A percentile compares a stretch with the other conserved stretches of the same genome.
Conservation (phyloP, 2,888 invertebrate genomes). For the Augiades crinisus region DNA sequence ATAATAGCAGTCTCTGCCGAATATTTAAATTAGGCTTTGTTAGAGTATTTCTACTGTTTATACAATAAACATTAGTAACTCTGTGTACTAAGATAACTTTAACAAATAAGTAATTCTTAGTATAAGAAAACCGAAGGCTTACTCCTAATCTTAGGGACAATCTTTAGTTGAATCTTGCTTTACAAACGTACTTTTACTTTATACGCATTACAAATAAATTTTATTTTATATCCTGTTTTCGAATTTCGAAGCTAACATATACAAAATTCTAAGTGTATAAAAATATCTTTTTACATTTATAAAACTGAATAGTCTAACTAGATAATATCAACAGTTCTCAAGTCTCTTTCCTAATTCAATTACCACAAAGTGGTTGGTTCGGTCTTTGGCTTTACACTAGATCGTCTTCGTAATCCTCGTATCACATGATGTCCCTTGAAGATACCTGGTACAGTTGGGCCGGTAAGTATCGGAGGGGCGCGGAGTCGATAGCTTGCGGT, state of each 20-base stretch:
- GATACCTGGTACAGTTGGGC: conserved; percentile 45
- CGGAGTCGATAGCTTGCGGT: conserved; percentile 33
- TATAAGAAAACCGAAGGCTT: background rate
- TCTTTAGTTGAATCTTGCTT: background rate
- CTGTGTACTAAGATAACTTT: conserved; percentile 4
- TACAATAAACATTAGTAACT: conserved; percentile 10
- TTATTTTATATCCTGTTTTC: conserved; percentile 14
- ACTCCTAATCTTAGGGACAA: background rate
- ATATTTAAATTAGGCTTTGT: conserved; percentile 1
- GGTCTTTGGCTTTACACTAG: conserved; percentile 60
- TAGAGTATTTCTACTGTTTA: conserved; percentile 4
- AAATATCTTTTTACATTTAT: conserved; percentile 47
- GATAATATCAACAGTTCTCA: conserved; percentile 18
- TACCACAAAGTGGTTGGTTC: conserved; percentile 21
- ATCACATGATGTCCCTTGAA: conserved; percentile 61
- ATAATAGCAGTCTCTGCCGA: conserved; percentile 19
- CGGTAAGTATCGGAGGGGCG: conserved; percentile 47
- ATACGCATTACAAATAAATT: too few relatives aligned
- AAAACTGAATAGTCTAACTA: conserved; percentile 37
- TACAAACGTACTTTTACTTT: too few relatives aligned
- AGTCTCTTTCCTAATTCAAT: conserved; percentile 8
- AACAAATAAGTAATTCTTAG: conserved; percentile 8
- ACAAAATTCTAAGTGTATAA: conserved; percentile 50
- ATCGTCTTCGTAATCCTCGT: conserved; percentile 60
- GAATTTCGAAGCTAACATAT: conserved; percentile 28